Percentiles rank a stretch among this genome's conserved stretches.
phyloP scores from a whole-genome alignment of 2,888 invertebrate genomes.

The Ceratothoa steindachneri region DNA sequence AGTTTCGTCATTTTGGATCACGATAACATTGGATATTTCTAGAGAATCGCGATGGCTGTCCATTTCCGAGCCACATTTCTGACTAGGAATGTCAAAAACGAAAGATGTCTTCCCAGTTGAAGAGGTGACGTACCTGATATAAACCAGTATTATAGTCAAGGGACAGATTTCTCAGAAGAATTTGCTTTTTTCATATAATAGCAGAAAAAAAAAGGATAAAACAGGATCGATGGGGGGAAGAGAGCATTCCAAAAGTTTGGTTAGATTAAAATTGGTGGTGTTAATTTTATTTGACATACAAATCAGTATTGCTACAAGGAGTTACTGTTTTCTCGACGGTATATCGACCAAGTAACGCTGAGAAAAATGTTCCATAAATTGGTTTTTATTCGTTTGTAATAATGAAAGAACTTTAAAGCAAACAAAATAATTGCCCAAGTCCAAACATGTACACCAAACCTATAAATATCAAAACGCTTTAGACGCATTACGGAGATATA shows the following conservation, averaged over 20 bases:
- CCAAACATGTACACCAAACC: too few relatives aligned
- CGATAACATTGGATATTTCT: conserved; percentile 46
- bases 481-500: too few relatives aligned
- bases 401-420: background rate
- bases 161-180: background rate
- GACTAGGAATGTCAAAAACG: conserved; percentile 49
- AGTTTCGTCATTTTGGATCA: conserved; percentile 47
- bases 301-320: background rate
- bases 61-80: conserved; percentile 49
- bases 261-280: too few relatives aligned
- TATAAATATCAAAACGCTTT: too few relatives aligned
- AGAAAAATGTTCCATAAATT: conserved; percentile 18
- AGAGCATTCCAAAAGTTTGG: background rate
- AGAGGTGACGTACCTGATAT: conserved; percentile 49
- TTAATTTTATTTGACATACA: background rate
- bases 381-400: background rate
- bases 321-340: background rate
- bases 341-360: conserved; percentile 44
- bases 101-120: conserved; percentile 47
- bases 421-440: too few relatives aligned
- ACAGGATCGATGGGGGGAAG: background rate
- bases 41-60: conserved; percentile 8
- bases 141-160: conserved; percentile 9
- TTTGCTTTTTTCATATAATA: background rate
- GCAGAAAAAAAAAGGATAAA: background rate